Conservation (phyloP, 23 tunicate species). For the Corella eumyota region DNA sequence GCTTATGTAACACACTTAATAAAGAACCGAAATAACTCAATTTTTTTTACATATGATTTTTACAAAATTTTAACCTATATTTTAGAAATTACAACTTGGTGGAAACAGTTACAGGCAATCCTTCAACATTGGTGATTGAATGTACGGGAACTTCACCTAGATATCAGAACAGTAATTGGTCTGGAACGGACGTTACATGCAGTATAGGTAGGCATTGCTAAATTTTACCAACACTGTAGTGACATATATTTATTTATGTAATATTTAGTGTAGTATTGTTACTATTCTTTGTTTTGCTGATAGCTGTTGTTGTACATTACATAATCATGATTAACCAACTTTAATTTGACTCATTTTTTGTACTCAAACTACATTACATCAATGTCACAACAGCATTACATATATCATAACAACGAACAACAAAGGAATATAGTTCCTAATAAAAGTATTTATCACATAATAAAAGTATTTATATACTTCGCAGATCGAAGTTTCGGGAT, state of each 20-base stretch:
- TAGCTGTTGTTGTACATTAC: too few relatives aligned
- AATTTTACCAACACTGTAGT: background rate
- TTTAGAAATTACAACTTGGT: constrained; percentile 5
- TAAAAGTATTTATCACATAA: too few relatives aligned
- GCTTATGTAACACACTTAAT: background rate
- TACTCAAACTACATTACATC: too few relatives aligned
- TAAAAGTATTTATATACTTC: too few relatives aligned
- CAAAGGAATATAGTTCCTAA: too few relatives aligned
- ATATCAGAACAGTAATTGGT: constrained; percentile 7
- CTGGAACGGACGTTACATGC: constrained; percentile 4
- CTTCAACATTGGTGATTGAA: background rate
- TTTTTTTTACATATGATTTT: background rate
- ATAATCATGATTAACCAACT: too few relatives aligned
- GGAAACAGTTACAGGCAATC: constrained; percentile 1
- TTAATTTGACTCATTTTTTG: too few relatives aligned
- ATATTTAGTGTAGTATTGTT: too few relatives aligned
- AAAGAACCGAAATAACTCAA: background rate
- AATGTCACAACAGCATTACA: too few relatives aligned
- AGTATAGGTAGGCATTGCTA: constrained; percentile 8
- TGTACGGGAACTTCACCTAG: constrained; percentile 18
- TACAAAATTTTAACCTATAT: background rate
- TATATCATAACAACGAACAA: too few relatives aligned
- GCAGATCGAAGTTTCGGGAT: constrained; percentile 33
- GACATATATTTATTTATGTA: too few relatives aligned
- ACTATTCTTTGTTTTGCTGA: too few relatives aligned